Conservation (phyloP, 2,797 vertebrate species). For the Sebastolobus alascanus region DNA sequence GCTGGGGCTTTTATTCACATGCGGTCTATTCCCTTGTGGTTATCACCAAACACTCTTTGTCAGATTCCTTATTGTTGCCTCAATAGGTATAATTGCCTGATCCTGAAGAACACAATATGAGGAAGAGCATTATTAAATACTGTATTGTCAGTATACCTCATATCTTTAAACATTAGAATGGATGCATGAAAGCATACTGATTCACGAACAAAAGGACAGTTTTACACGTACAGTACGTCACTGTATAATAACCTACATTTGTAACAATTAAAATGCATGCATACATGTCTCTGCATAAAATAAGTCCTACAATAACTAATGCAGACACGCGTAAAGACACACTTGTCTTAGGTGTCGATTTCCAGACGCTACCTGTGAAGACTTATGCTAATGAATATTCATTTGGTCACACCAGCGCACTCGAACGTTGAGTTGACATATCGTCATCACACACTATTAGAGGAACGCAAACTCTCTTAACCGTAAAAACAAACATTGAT, state of each 20-base stretch:
- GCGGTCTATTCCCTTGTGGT: conserved; percentile 21
- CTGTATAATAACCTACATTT: background rate
- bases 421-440: conserved; percentile 51
- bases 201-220: background rate
- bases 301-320: conserved; percentile 7
- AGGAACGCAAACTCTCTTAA: conserved; percentile 43
- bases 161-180: conserved; percentile 21
- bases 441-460: conserved; percentile 57
- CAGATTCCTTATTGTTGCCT: conserved; percentile 39
- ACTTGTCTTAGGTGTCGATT: background rate
- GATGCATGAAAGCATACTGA: conserved; percentile 6
- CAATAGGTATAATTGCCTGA: conserved; percentile 28
- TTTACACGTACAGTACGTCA: background rate
- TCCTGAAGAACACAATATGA: conserved; percentile 1
- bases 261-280: background rate
- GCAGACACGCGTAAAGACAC: conserved; percentile 16
- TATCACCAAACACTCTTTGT: conserved; percentile 26
- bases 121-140: background rate
- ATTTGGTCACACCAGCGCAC: conserved; percentile 43
- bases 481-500: conserved; percentile 62
- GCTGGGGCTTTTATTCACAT: conserved; percentile 25
- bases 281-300: background rate
- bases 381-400: conserved; percentile 54
- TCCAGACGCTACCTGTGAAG: conserved; percentile 29
- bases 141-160: background rate